phyloP scores from a whole-genome alignment of 2,113 vertebrate species.

The Neotoma lepida region DNA sequence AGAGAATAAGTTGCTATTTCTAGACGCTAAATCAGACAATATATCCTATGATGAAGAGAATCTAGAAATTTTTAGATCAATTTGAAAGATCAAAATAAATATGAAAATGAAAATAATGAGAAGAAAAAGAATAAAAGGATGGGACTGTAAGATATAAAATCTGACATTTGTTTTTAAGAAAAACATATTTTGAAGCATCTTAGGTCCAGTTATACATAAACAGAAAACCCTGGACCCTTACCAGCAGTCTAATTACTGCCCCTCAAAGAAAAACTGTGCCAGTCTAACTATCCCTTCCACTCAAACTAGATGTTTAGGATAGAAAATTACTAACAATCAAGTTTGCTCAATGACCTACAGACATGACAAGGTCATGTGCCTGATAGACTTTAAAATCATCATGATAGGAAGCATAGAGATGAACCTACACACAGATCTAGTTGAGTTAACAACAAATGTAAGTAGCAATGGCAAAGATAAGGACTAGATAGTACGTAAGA shows the following conservation, averaged over 20 bases:
- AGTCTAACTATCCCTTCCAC: background rate
- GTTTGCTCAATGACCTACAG: background rate
- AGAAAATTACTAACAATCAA: background rate
- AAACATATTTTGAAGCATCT: background rate
- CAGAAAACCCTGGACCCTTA: background rate
- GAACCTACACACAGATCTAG: background rate
- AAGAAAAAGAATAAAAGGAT: background rate
- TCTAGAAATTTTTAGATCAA: background rate
- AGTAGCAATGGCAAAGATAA: background rate
- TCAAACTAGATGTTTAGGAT: background rate
- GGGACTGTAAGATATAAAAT: background rate
- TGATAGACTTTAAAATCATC: background rate
- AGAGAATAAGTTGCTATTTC: background rate
- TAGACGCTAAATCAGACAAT: background rate
- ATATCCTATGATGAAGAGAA: background rate
- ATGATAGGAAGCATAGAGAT: background rate
- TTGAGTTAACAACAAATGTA: background rate
- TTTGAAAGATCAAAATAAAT: background rate
- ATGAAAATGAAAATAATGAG: background rate
- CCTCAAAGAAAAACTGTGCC: background rate
- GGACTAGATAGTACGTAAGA: background rate
- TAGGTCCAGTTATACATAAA: background rate
- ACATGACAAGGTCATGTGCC: background rate
- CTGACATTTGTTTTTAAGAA: background rate
- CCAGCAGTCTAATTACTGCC: background rate